These are phyloP conservation scores for Cosmia pyralina DNA, from an alignment of 2,888 invertebrate genomes.

Conservation along the genomic window DNA sequence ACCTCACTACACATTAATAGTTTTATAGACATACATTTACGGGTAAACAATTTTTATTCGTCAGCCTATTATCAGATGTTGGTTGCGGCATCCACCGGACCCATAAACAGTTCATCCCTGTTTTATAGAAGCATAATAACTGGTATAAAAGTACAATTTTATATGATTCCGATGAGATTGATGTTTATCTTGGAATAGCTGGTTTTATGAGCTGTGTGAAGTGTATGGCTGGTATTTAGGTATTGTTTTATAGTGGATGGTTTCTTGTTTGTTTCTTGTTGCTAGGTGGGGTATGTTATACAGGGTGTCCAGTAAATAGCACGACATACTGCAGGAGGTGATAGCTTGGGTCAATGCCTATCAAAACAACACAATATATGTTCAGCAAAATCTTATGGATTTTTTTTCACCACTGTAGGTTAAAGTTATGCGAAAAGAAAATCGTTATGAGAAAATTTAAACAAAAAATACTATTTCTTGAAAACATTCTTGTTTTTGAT, in stretches of 20 bases:
- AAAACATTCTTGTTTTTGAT: too few species aligned
- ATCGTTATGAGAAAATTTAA: too few species aligned
- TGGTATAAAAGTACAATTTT: constrained; percentile 83
- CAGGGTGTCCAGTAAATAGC: too few species aligned
- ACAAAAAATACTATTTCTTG: too few species aligned
- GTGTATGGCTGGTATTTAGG: constrained; percentile 68
- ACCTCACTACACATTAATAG: constrained; percentile 30
- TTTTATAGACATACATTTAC: constrained; percentile 47
- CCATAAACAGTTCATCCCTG: constrained; percentile 58
- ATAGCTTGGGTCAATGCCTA: too few species aligned
- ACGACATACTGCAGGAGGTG: too few species aligned
- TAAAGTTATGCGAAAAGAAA: too few species aligned
- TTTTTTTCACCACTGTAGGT: too few species aligned
- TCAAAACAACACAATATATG: too few species aligned
- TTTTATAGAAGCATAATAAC: constrained; percentile 86
- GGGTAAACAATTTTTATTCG: constrained; percentile 65
- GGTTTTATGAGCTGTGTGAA: constrained; percentile 73
- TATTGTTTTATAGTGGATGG: constrained; percentile 69
- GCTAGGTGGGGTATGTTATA: constrained; percentile 11
- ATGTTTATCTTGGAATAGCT: constrained; percentile 85
- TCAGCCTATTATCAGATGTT: constrained; percentile 53
- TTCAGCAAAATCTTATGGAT: too few species aligned
- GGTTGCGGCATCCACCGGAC: constrained; percentile 49
- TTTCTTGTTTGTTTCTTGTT: constrained; percentile 57
- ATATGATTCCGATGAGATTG: constrained; percentile 82